Evolutionary conservation across 2,888 invertebrate species (phyloP), one percentile per base, ranked within the genome.

Genomic region (Dermolepida albohirtum): DNA sequence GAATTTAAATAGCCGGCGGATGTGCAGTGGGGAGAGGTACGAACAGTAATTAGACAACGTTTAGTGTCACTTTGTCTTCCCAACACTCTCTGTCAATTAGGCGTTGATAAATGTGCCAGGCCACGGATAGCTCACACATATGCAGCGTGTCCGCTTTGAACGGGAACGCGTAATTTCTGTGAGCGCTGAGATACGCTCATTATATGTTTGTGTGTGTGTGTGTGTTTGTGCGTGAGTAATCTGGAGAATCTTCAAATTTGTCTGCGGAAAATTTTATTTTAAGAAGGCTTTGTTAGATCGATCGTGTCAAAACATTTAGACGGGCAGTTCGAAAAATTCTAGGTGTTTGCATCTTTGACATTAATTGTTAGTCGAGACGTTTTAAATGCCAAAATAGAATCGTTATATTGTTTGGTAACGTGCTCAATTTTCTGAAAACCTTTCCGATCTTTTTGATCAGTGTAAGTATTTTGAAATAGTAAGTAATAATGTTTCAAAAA

Each of bases 51-150:
- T 83, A 83, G 83, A 82, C 81, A 81, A 78, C 83, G 80, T 83
- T 84, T 84, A 84, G 83, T 81, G 84, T 83, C 83, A 82, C 81
- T 84, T 83, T 83, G 84, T 84, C 83, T 82, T 78, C 74, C 75
- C 77, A 80, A 79, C 79, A 75, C 76, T 79, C 79, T 78, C 80
- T 82, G 84, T 83, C 84, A 84, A 84, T 84, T 84, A 84, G 80
- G 79, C 79, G 81, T 78, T 83, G 84, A 83, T 83, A 80, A 82
- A 84, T 83, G 81, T 71, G 63, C 78, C 75, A 76, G 70, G 70
- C 67, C 64, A 64, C 66, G 69, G 69, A 70, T 68, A 71, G 54
- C 43, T 55, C 54, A 59, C 69, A 70, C 68, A 67, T 70, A 67
- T 51, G 71, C 50, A 41, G 16, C 17, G 16, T 43, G n/a, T 44